Evolutionary conservation across 2,888 invertebrate species (phyloP), one percentile per base, ranked within the genome.

Genomic region (Acleris holmiana): DNA sequence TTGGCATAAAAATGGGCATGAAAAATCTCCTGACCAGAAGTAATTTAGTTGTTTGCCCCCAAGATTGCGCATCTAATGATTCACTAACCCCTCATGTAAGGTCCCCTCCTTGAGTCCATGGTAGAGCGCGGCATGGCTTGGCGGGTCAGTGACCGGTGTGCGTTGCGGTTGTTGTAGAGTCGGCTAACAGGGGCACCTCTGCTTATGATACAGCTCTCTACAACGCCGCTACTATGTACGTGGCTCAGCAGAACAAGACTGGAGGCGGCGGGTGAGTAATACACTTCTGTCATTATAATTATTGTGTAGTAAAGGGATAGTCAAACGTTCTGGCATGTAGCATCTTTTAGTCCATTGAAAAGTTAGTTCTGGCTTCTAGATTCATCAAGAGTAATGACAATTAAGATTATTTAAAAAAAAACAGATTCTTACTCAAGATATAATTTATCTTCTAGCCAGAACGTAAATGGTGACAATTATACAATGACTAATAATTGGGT

Each of bases 141-240:
- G 17, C 60, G 49, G 49, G 61, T 61, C 56, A 61, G 56, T 61
- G 59, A 60, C 61, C 44, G 61, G 65, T 51, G 59, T 55, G 63
- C 57, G 29, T 56, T 49, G 66, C 53, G 69, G 70, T 74, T 77
- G 72, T 76, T 78, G 74, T 80, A 90, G 91, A 87, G 77, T 81
- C 91, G 68, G 84, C 95, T 78, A 94, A 95, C 80, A 94, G 95
- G 84, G 95, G 95, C 77, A 96, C 95, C 93, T 95, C 96, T 80
- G 98, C 97, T 82, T 98, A 98, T 93, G 98, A 98, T 94, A 97
- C 98, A 74, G 98, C 98, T 76, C 94, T 99, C 73, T 99, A 98
- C 93, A 98, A 97, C 90, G 98, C 98, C 72, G 98, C 98, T 71
- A 97, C 97, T 69, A 97, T 97, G 95, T 99, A 98, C 91, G 98